Percentiles rank a stretch among this genome's conserved stretches.
phyloP scores from a whole-genome alignment of 1,140 invertebrate genomes.

The Sipha flava region DNA sequence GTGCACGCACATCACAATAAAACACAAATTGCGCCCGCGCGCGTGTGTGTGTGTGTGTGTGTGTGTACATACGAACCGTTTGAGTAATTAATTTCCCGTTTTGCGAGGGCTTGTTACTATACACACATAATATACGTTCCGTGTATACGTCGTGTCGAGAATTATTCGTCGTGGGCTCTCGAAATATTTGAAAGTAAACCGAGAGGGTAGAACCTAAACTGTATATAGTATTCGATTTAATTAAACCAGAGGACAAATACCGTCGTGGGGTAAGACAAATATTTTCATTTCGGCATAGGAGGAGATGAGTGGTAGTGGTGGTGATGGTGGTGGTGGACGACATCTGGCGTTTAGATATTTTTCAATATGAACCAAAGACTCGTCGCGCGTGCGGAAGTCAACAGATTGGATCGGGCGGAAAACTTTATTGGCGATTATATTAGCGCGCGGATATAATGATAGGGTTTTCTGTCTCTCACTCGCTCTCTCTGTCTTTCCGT shows the following conservation, averaged over 20 bases:
- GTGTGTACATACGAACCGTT: background rate
- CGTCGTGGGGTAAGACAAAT: slow-evolving; percentile 15
- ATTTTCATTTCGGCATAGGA: slow-evolving; percentile 28
- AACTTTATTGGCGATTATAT: slow-evolving; percentile 30
- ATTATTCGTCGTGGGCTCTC: background rate
- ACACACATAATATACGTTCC: too few species aligned
- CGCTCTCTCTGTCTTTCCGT: background rate
- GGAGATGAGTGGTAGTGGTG: too few species aligned
- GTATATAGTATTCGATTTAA: slow-evolving; percentile 22
- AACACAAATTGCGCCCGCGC: background rate
- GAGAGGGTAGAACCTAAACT: background rate
- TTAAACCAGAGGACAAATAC: slow-evolving; percentile 15
- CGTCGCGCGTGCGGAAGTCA: background rate
- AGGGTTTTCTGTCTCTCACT: background rate
- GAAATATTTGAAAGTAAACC: slow-evolving; percentile 9
- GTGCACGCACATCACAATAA: background rate
- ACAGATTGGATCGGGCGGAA: slow-evolving; percentile 24
- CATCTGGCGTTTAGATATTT: slow-evolving; percentile 26
- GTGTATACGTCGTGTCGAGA: slow-evolving; percentile 5
- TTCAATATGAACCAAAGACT: slow-evolving; percentile 20
- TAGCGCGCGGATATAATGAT: slow-evolving; percentile 21
- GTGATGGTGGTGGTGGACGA: background rate
- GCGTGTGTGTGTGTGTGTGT: too few species aligned
- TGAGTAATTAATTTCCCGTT: background rate
- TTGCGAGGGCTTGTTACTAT: background rate